Conservation (phyloP, 2,113 vertebrate genomes). For the Lycaon pictus region DNA sequence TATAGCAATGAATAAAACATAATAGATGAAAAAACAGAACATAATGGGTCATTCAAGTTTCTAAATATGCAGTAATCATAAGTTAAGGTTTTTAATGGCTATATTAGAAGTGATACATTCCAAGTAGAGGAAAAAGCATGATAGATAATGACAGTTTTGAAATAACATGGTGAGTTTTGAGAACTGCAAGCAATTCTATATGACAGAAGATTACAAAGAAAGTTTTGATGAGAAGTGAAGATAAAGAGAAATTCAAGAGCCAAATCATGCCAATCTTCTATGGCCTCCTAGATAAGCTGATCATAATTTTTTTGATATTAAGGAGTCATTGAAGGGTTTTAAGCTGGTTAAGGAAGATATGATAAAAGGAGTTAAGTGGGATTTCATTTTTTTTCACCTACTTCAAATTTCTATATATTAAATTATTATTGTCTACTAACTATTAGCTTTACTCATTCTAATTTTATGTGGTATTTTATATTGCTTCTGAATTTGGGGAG, state of each 20-base stretch:
- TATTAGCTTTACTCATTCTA: neutral
- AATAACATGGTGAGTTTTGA: neutral
- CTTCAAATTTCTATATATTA: neutral
- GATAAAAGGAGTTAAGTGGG: neutral
- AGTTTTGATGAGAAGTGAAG: neutral
- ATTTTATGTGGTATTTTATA: neutral
- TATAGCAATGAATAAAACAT: neutral
- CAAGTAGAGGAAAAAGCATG: neutral
- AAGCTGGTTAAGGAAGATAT: neutral
- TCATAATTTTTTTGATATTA: neutral
- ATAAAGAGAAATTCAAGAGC: neutral
- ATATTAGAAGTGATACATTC: neutral
- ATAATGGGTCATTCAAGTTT: neutral
- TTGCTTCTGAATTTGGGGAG: neutral
- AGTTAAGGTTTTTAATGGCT: neutral
- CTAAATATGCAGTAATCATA: neutral
- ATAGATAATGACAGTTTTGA: neutral
- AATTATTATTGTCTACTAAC: neutral
- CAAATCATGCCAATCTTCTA: neutral
- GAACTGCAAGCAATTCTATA: neutral
- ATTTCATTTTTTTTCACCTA: neutral
- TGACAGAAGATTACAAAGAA: neutral
- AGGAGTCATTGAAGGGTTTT: neutral
- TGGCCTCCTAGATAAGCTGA: neutral
- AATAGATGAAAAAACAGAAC: neutral